These are phyloP conservation scores for Platygyra sinensis DNA, from an alignment of 64 coral and sea anemone species.

Conservation along the genomic window DNA sequence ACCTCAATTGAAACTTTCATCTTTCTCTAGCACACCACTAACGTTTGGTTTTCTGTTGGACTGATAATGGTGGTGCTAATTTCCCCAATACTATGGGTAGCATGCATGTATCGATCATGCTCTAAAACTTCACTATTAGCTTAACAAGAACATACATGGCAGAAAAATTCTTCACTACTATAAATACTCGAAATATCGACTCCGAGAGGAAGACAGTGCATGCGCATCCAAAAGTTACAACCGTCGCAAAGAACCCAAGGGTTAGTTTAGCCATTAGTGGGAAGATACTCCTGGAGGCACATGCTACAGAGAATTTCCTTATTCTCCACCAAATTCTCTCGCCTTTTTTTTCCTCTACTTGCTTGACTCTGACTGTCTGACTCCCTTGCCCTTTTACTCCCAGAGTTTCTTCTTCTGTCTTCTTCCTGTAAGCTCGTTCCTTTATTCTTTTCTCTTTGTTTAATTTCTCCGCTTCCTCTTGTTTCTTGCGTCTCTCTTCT, in stretches of 20 bases:
- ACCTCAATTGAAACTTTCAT: too few relatives aligned
- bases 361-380: not conserved
- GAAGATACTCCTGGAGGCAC: constrained; percentile 1
- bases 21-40: too few relatives aligned
- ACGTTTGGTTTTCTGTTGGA: too few relatives aligned
- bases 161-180: constrained; percentile 36
- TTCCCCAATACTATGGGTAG: not conserved
- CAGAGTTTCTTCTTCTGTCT: constrained; percentile 7
- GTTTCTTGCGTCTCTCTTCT: constrained; percentile 2
- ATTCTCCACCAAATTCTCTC: constrained; percentile 1
- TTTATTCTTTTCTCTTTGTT: constrained; percentile 21
- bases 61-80: too few relatives aligned
- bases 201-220: constrained; percentile 43
- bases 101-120: not conserved
- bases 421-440: constrained; percentile 19
- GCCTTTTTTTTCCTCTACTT: constrained; percentile 18
- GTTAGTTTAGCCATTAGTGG: constrained; percentile 27
- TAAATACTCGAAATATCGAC: constrained; percentile 32
- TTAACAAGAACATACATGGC: constrained; percentile 17
- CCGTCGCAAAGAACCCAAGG: constrained; percentile 51
- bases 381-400: constrained; percentile 17
- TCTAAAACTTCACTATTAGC: not conserved
- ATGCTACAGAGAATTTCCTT: constrained; percentile 42
- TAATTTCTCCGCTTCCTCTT: constrained; percentile 41
- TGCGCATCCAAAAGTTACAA: constrained; percentile 53